Evolutionary conservation across 2,113 vertebrate genomes (phyloP).

Genomic region (Piaya cayana): DNA sequence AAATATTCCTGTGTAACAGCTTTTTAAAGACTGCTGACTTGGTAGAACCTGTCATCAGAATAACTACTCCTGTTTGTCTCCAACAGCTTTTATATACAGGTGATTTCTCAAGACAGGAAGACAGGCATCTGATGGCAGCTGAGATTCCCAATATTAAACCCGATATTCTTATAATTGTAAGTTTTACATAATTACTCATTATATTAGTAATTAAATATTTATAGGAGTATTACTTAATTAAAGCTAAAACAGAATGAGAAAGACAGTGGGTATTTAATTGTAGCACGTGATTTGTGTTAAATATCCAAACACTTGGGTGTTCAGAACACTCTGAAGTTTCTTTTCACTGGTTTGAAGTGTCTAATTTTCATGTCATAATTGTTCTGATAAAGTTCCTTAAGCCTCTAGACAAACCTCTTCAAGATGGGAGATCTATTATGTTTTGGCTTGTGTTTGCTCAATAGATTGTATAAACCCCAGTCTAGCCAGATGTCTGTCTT

Average conservation of each 20-base stretch:
- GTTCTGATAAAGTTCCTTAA: not conserved
- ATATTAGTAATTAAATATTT: not conserved
- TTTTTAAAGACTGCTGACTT: not conserved
- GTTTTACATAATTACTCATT: constrained; percentile 8
- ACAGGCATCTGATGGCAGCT: constrained; percentile 96
- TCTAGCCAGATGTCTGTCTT: not conserved
- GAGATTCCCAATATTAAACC: constrained; percentile 98
- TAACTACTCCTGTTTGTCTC: not conserved
- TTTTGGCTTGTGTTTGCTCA: not conserved
- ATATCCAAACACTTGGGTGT: not conserved
- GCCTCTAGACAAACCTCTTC: not conserved
- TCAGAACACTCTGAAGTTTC: not conserved
- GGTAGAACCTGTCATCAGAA: not conserved
- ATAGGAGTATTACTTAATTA: not conserved
- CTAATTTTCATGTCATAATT: not conserved
- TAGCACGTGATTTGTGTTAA: not conserved
- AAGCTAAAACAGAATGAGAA: not conserved
- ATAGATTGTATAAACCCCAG: not conserved
- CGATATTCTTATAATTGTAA: constrained; percentile 96
- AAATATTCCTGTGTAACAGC: not conserved
- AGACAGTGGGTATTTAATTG: not conserved
- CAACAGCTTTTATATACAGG: constrained; percentile 93
- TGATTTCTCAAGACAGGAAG: constrained; percentile 97
- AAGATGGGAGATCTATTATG: not conserved
- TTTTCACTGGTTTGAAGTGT: not conserved